Evolutionary conservation across 2,113 vertebrate species (phyloP), one percentile per base, ranked within the genome.

Genomic region (Eudorcas thomsonii): DNA sequence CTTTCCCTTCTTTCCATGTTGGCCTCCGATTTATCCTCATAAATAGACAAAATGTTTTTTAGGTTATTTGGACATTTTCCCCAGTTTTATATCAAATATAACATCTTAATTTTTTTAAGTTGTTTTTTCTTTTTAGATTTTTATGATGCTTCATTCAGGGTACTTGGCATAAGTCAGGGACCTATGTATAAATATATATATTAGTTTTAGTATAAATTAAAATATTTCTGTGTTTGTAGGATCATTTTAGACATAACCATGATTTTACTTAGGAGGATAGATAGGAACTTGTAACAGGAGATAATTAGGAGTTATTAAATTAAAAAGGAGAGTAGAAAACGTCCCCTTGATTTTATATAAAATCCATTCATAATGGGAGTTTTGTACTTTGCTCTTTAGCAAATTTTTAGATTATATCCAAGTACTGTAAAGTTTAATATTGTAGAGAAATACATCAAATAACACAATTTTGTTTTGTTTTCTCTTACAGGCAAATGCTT

Each of bases 401-500:
- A 91, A 15, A 36, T 74, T 62, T 90, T 81, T 45, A 88, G n/a
- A 45, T 62, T 30, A 19, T 60, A 25, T 55, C 5, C 67, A 45
- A 87, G 25, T 67, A 50, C 21, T 16, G 4, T 88, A 89, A 91
- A 67, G 28, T 91, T 60, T 43, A 93, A 94, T 50, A 23, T 67
- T 86, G 6, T 91, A 45, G 14, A 54, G 16, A 55, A 39, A 64
- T 91, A 89, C 25, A 91, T 64, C 25, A 81, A 55, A 81, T 90
- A 94, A 50, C 33, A 90, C 17, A 77, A 55, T 45, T 45, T 87
- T 88, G 82, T 8, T 50, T 93, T 82, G 86, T 90, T 78, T 97
- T 97, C 17, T 97, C 50, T 97, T 97, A 95, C 60, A 99, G 99
- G 98, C 98, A 93, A 99, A 99, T 85, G 36, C 98, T 36, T 98